Conservation (phyloP, 1,140 invertebrate genomes). For the Caenorhabditis inopinata region DNA sequence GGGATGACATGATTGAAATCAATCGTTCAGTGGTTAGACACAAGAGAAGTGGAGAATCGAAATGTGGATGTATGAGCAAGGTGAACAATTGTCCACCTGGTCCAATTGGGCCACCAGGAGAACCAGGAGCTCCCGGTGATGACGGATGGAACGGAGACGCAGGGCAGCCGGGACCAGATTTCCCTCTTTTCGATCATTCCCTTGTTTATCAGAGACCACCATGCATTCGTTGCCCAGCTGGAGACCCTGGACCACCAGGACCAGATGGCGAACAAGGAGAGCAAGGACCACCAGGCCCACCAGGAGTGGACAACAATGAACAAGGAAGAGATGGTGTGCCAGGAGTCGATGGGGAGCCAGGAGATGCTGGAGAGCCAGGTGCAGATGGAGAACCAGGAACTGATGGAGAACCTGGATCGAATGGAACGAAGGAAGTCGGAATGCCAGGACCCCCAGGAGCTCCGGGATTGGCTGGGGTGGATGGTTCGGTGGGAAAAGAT, state of each 20-base stretch:
- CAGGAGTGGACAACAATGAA: constrained; percentile 2
- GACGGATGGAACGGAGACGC: constrained; percentile 29
- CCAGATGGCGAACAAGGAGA: constrained; percentile 4
- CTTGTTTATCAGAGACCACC: constrained; percentile 7
- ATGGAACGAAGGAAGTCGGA: not conserved
- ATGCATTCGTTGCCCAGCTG: not conserved
- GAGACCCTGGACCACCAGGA: constrained; percentile 7
- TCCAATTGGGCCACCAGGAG: not conserved
- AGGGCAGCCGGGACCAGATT: constrained; percentile 11
- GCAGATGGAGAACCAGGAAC: not conserved
- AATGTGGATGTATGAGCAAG: constrained; percentile 15
- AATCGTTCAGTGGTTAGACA: constrained; percentile 11
- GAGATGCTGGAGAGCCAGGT: constrained; percentile 9
- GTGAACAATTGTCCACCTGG: not conserved
- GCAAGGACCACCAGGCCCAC: constrained; percentile 10
- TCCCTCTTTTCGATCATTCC: constrained; percentile 1
- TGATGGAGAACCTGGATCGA: not conserved
- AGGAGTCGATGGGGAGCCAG: not conserved
- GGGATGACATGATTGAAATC: constrained; percentile 22
- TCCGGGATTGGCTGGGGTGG: not conserved
- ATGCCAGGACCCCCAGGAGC: constrained; percentile 7
- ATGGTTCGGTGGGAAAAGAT: not conserved
- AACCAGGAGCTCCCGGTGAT: constrained; percentile 14
- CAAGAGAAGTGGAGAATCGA: constrained; percentile 24
- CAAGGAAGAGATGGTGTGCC: not conserved